Evolutionary conservation across 2,113 vertebrate genomes (phyloP).

Genomic region (Dicentrarchus labrax): DNA sequence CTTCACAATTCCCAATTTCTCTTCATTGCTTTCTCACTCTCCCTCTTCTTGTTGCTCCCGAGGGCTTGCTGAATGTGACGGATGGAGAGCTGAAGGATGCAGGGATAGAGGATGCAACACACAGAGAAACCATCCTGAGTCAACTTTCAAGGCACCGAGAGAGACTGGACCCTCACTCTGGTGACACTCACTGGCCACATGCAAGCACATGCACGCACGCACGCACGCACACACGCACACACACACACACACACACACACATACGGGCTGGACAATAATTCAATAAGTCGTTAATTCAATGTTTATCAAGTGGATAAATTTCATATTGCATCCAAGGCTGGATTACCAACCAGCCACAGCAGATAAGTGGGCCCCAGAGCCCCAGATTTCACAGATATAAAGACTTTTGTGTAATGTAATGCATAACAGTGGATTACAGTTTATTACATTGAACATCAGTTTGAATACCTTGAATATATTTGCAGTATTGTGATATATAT

Average conservation of each 20-base stretch:
- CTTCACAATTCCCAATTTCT: not conserved
- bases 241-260: not conserved
- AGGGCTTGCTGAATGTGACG: constrained; percentile 81
- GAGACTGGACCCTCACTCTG: constrained; percentile 63
- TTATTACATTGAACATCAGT: no score
- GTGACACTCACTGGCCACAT: constrained; percentile 44
- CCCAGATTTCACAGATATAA: not conserved
- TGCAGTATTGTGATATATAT: not conserved
- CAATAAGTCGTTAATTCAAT: not conserved
- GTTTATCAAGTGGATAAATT: not conserved
- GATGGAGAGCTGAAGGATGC: constrained; percentile 79
- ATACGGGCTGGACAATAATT: not conserved
- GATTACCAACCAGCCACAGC: not conserved
- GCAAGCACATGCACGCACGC: no score
- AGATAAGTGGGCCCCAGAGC: not conserved
- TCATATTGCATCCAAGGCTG: not conserved
- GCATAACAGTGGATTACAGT: no score
- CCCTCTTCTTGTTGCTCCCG: not conserved
- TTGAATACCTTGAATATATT: not conserved
- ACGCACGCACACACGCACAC: not conserved
- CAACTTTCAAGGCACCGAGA: constrained; percentile 74
- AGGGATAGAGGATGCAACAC: constrained; percentile 77
- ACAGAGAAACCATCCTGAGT: constrained; percentile 78
- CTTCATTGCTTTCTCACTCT: not conserved
- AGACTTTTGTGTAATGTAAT: not conserved